phyloP scores from a whole-genome alignment of 2,113 vertebrate genomes.

The Elgaria multicarinata region DNA sequence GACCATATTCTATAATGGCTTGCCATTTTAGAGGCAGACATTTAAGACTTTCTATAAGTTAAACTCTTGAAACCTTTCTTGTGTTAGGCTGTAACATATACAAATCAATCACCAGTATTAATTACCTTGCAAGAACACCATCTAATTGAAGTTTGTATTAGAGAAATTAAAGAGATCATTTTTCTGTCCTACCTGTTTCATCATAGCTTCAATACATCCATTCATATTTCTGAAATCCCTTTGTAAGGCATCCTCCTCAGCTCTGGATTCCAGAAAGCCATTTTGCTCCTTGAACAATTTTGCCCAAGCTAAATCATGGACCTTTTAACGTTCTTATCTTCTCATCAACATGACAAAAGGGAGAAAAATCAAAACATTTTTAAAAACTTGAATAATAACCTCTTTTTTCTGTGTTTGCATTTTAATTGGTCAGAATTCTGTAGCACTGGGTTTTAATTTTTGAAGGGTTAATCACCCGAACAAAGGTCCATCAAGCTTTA shows the following conservation, averaged over 20 bases:
- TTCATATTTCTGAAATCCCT: conserved; percentile 29
- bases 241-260: conserved; percentile 16
- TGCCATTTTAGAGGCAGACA: not conserved
- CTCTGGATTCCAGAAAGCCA: conserved; percentile 38
- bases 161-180: not conserved
- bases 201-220: conserved; percentile 6
- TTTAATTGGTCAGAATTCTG: conserved; percentile 82
- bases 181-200: conserved; percentile 55
- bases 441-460: conserved; percentile 79
- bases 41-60: not conserved
- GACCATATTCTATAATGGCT: not conserved
- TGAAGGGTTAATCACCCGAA: conserved; percentile 81
- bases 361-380: conserved; percentile 72
- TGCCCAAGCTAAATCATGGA: conserved; percentile 12
- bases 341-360: conserved; percentile 63
- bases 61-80: not conserved
- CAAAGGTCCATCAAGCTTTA: conserved; percentile 83
- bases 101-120: rapidly evolving
- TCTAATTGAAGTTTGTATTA: not conserved
- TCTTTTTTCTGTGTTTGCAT: conserved; percentile 72
- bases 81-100: not conserved
- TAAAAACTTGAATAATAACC: conserved; percentile 67
- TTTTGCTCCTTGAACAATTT: conserved; percentile 43
- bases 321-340: conserved; percentile 63
- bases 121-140: rapidly evolving